Conservation (phyloP, 2,888 invertebrate genomes). For the Phasia obesa region DNA sequence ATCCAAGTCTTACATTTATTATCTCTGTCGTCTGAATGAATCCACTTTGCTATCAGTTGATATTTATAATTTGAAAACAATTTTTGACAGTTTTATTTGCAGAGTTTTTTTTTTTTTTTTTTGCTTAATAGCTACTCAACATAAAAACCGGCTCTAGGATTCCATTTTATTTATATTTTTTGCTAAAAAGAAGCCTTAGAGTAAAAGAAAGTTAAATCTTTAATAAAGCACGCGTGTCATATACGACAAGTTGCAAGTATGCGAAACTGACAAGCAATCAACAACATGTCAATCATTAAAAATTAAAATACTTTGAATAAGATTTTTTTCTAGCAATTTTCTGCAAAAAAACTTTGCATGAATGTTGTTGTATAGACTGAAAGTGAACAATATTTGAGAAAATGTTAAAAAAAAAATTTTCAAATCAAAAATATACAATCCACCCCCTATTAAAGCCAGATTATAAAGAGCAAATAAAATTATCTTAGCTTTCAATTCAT, state of each 20-base stretch:
- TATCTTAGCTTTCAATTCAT: conserved; percentile 38
- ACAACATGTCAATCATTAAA: conserved; percentile 72
- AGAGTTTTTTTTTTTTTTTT: conserved; percentile 24
- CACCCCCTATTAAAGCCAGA: conserved; percentile 21
- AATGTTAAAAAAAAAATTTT: neutral
- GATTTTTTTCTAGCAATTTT: conserved; percentile 1
- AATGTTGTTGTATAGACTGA: conserved; percentile 19
- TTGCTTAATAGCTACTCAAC: neutral
- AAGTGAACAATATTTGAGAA: conserved; percentile 52
- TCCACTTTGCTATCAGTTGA: conserved; percentile 61
- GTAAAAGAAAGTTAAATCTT: conserved; percentile 52
- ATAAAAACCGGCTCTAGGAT: neutral
- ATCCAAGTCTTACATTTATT: no score
- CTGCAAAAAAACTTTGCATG: neutral
- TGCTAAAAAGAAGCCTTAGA: conserved; percentile 2
- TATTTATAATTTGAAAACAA: conserved; percentile 67
- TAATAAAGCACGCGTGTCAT: conserved; percentile 69
- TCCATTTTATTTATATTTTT: neutral
- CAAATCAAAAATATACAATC: conserved; percentile 1
- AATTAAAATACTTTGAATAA: conserved; percentile 22
- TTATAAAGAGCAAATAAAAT: neutral
- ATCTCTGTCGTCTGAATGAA: conserved; percentile 18
- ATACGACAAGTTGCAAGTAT: conserved; percentile 68
- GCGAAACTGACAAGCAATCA: conserved; percentile 72
- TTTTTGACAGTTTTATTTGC: conserved; percentile 68